Evolutionary conservation across 2,888 invertebrate genomes (phyloP).

Genomic region (Cyclophora albipunctata): DNA sequence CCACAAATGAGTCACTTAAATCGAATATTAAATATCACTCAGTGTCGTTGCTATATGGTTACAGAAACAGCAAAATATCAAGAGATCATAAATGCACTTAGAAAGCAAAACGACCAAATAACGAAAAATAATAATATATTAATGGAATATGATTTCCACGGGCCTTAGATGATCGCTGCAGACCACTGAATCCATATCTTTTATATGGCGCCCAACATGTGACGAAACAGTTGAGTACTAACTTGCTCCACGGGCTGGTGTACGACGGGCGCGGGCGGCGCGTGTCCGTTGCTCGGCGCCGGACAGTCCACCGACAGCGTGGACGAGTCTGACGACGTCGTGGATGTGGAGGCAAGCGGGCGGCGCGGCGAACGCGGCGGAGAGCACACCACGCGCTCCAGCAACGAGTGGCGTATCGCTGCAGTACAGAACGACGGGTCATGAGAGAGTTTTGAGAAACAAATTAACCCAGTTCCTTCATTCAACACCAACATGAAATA

Average conservation of each 20-base stretch:
- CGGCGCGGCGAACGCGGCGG: slow-evolving; percentile 68
- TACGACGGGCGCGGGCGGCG: slow-evolving; percentile 37
- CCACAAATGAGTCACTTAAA: no score
- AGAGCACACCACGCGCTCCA: slow-evolving; percentile 73
- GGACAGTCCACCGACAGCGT: slow-evolving; percentile 72
- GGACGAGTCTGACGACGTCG: slow-evolving; percentile 79
- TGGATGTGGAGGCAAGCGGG: slow-evolving; percentile 79
- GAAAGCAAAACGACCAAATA: background rate
- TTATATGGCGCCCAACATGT: background rate
- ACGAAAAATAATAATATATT: background rate
- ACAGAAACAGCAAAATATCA: no score
- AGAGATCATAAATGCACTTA: no score
- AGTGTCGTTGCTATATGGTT: no score
- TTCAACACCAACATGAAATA: no score
- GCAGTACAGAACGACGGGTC: slow-evolving; percentile 2
- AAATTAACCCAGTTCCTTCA: no score
- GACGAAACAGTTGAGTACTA: slow-evolving; percentile 1
- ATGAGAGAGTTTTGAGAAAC: background rate
- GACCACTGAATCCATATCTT: no score
- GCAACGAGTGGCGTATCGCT: slow-evolving; percentile 81
- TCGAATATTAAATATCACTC: no score
- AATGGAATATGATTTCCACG: background rate
- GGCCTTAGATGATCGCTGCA: background rate
- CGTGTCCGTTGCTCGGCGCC: slow-evolving; percentile 33
- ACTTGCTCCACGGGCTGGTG: slow-evolving; percentile 58